Base-by-base conservation (phyloP, 1,140 invertebrate genomes). In the Linepithema humile region DNA sequence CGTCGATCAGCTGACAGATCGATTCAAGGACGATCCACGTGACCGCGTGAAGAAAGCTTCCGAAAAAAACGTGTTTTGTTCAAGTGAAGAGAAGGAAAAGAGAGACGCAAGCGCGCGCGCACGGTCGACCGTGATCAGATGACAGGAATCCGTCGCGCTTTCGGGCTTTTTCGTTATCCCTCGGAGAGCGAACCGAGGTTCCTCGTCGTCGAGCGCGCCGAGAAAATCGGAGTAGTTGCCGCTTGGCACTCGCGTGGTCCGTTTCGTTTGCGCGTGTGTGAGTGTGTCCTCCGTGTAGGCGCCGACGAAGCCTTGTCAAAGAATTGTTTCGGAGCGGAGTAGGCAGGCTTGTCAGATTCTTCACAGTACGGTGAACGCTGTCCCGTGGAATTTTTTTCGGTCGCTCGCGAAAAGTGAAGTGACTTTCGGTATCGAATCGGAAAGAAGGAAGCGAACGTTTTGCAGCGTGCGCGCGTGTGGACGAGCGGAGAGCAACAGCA, bases 121-220 rank as follows among this genome's bases (percentile, higher is more conserved):
- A 60, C 50, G 70, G 75, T 53, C 67, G 38, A 50, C 48, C 32
- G 65, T 69, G 75, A 87, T 89, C 87, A 83, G 75, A 85, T 87
- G 88, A 89, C 80, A 70, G 69, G 55, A 80, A 59, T 72, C 82
- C 62, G 82, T 84, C 83, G 62, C 53, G 69, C 57, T 82, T 80
- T 89, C 85, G 77, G 82, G 62, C 45, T n/a, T 50, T 43, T 15
- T n/a, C 55, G 55, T 29, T 43, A 43, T 15, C 57, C 50, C 57
- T 72, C 69, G 59, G 29, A 15, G 23, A 50, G 50, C 23, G 32
- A 15, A 29, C 15, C 50, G 40, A n/a, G n/a, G n/a, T 50, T 84
- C 53, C 78, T 20, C 26, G 40, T 50, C 38, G 23, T 26, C 20
- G 62, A 55, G 23, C 43, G 45, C 15, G 17, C 20, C 59, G 48